These are phyloP conservation scores for Corythaixoides concolor DNA, from an alignment of 2,113 vertebrate genomes.

Conservation along the genomic window DNA sequence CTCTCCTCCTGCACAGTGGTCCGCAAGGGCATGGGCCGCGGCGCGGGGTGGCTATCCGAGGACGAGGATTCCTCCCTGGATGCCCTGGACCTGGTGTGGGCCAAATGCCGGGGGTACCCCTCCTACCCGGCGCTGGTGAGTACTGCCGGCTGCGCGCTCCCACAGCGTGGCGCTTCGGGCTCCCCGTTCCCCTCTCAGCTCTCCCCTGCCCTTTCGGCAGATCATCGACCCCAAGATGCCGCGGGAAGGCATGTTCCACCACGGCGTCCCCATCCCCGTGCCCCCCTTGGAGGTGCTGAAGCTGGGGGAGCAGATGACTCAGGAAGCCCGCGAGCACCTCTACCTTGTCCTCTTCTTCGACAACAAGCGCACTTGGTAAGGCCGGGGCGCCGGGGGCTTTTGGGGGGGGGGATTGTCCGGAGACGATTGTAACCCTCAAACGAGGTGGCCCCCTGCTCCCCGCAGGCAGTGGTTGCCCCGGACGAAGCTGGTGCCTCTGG, in stretches of 20 bases:
- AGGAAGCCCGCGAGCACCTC: slow-evolving; percentile 97
- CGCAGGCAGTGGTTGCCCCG: slow-evolving; percentile 96
- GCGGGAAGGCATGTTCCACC: slow-evolving; percentile 96
- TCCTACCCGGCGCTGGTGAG: slow-evolving; percentile 97
- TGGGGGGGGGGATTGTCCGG: background rate
- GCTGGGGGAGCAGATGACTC: slow-evolving; percentile 98
- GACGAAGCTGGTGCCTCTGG: slow-evolving; percentile 95
- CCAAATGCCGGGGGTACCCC: slow-evolving; percentile 96
- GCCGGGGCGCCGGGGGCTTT: background rate
- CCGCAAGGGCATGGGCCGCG: slow-evolving; percentile 84
- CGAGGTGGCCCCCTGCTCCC: slow-evolving; percentile 11
- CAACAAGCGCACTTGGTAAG: slow-evolving; percentile 99
- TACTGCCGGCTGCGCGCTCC: background rate
- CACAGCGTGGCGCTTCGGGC: rapidly evolving
- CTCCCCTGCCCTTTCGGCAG: slow-evolving; percentile 54
- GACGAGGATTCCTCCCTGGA: slow-evolving; percentile 93
- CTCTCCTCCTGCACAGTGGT: slow-evolving; percentile 79
- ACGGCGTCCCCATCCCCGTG: slow-evolving; percentile 95
- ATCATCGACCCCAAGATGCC: slow-evolving; percentile 99
- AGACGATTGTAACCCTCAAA: slow-evolving; percentile 37
- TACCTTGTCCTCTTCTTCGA: slow-evolving; percentile 99
- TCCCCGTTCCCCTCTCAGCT: background rate
- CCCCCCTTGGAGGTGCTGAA: slow-evolving; percentile 96
- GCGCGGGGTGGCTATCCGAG: slow-evolving; percentile 90
- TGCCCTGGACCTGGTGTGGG: slow-evolving; percentile 97